Conservation (phyloP, 2,797 vertebrate species). For the Tachyglossus aculeatus region DNA sequence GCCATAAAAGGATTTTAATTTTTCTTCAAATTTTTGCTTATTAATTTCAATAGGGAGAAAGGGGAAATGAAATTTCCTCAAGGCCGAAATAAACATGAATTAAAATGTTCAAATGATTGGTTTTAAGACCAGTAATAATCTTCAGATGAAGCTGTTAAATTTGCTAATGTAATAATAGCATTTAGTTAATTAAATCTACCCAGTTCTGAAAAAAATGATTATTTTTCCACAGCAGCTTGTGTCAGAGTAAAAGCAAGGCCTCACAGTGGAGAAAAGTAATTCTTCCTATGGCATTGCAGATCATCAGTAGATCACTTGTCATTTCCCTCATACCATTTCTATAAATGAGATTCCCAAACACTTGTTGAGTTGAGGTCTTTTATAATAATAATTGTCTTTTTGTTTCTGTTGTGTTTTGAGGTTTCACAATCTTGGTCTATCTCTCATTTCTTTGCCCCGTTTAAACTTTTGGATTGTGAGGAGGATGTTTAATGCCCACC, state of each 20-base stretch:
- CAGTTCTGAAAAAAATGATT: constrained; percentile 35
- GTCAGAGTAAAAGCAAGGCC: constrained; percentile 31
- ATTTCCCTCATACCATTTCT: constrained; percentile 57
- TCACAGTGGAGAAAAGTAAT: constrained; percentile 45
- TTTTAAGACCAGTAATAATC: constrained; percentile 15
- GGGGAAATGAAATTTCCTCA: constrained; percentile 12
- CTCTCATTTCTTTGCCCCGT: too few species aligned
- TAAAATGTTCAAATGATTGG: constrained; percentile 14
- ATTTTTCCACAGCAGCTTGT: constrained; percentile 28
- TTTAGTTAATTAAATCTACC: constrained; percentile 58
- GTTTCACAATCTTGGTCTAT: too few species aligned
- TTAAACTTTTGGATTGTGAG: too few species aligned
- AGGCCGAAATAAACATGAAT: constrained; percentile 14
- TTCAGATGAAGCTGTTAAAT: constrained; percentile 37
- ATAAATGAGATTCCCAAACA: constrained; percentile 59
- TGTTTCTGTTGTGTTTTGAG: too few species aligned
- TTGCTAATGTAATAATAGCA: constrained; percentile 1
- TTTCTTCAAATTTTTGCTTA: constrained; percentile 13
- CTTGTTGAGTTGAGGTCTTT: constrained; percentile 45
- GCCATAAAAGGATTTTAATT: not conserved
- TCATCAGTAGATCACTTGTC: constrained; percentile 34
- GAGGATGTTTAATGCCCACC: too few species aligned
- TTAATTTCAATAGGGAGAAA: constrained; percentile 21
- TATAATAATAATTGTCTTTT: too few species aligned
- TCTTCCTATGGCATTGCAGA: constrained; percentile 47